Percentiles rank a stretch among this genome's conserved stretches.
Evolutionary conservation across 2,113 vertebrate species (phyloP).

Genomic region (Macquaria ambigua): DNA sequence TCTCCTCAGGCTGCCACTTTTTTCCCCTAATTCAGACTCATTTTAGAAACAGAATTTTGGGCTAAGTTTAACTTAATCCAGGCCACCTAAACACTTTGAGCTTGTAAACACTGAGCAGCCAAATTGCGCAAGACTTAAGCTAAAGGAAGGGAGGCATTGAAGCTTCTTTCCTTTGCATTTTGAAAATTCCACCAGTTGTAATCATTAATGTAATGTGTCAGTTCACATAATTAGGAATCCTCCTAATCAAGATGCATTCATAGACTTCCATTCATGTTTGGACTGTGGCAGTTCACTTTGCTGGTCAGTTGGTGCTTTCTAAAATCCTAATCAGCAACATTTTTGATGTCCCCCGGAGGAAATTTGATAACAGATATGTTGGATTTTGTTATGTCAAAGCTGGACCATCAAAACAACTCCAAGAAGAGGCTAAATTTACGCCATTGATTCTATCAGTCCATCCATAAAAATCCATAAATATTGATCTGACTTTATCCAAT

Average conservation of each 20-base stretch:
- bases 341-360: neutral
- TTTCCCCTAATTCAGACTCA: neutral
- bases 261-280: neutral
- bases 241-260: neutral
- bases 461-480: neutral
- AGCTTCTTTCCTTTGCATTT: neutral
- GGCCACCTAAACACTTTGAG: neutral
- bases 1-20: neutral
- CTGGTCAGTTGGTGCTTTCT: neutral
- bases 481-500: neutral
- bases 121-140: neutral
- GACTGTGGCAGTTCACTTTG: neutral
- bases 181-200: neutral
- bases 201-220: neutral
- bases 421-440: neutral
- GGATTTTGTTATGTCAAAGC: neutral
- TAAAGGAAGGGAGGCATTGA: neutral
- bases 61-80: neutral
- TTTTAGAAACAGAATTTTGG: constrained; percentile 19
- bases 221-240: neutral
- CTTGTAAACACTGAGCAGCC: neutral
- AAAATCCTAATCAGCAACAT: neutral
- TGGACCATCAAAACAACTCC: neutral
- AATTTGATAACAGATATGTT: neutral
- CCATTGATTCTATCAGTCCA: neutral